Base-by-base conservation (phyloP, 1,140 invertebrate species). In the Tetramorium parvispinum region DNA sequence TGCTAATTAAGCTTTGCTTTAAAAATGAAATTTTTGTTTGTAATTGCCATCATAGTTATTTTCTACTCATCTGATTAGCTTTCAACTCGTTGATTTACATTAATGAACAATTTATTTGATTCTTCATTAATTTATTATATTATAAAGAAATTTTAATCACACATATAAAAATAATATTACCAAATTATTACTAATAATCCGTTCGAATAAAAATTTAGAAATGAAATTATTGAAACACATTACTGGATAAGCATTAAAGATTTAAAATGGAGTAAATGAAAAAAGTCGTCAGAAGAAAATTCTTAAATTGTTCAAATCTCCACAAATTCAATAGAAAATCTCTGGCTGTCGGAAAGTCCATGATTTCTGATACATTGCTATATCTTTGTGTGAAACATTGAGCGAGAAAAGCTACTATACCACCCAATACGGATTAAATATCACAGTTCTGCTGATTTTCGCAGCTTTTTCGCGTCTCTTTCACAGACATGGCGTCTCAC, bases 381-480 rank as follows among this genome's bases (percentile, higher is more conserved):
- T 3, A 24, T 32, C 24, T 10, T 27, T 57, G 40, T 43, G 37
- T 57, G n/a, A 40, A n/a, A 7, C 24, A 21, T n/a, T 11, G 18
- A 71, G 8, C 51, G 53, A n/a, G 18, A 75, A 59, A 83, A 37
- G 4, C 24, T 13, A 27, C 7, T 37, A 53, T 24, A 40, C 11
- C 13, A 46, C 18, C 3, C 53, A 43, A 49, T 55, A n/a, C 53
- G 68, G 68, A 83, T 75, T 73, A 83, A 49, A 83, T 46, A 59
- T 83, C 66, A 24, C 8, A 43, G 32, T 37, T 73, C n/a, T 59
- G 78, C 32, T 40, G 61, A 53, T 77, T 81, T 51, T 73, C 18
- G n/a, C 46, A 37, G 59, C 27, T 59, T 83, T 81, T 73, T 75
- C 61, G 40, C 24, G 18, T 73, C 68, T 59, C 53, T 75, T 73